phyloP scores from a whole-genome alignment of 2,888 invertebrate genomes.

The Hypomecis atomaria region DNA sequence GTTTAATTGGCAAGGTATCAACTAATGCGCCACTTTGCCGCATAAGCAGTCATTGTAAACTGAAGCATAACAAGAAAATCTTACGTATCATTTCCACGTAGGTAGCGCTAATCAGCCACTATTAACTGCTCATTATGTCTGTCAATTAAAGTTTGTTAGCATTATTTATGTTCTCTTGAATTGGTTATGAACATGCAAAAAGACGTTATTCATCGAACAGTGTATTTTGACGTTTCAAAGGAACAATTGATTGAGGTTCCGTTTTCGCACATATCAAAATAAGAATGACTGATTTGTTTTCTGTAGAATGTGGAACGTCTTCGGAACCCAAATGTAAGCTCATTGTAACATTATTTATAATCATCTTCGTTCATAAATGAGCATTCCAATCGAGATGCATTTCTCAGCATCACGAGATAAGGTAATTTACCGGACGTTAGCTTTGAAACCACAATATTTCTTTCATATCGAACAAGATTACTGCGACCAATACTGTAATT shows the following conservation, averaged over 20 bases:
- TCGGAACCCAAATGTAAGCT: conserved; percentile 4
- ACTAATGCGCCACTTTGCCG: conserved; percentile 51
- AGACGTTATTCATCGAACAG: conserved; percentile 8
- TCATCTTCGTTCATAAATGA: conserved; percentile 44
- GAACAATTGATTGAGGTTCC: conserved; percentile 9
- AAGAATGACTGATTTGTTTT: conserved; percentile 6
- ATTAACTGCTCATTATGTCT: conserved; percentile 15
- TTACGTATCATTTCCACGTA: conserved; percentile 15
- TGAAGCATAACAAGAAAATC: conserved; percentile 20
- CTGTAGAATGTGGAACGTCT: conserved; percentile 8
- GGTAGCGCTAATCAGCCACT: conserved; percentile 8
- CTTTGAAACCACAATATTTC: conserved; percentile 59
- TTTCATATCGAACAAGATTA: conserved; percentile 61
- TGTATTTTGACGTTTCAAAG: conserved; percentile 6
- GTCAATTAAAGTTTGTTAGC: conserved; percentile 21
- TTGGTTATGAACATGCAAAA: conserved; percentile 6
- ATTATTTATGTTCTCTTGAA: conserved; percentile 11
- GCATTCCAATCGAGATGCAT: conserved; percentile 46
- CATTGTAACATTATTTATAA: conserved; percentile 26
- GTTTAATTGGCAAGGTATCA: conserved; percentile 61
- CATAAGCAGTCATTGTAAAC: conserved; percentile 25
- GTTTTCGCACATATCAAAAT: conserved; percentile 1
- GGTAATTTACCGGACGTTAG: conserved; percentile 54
- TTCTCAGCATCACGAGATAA: conserved; percentile 47
- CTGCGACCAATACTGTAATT: conserved; percentile 54